Percentiles rank a stretch among this genome's conserved stretches.
phyloP scores from a whole-genome alignment of 2,888 invertebrate genomes.

The Nemotelus pantherinus region DNA sequence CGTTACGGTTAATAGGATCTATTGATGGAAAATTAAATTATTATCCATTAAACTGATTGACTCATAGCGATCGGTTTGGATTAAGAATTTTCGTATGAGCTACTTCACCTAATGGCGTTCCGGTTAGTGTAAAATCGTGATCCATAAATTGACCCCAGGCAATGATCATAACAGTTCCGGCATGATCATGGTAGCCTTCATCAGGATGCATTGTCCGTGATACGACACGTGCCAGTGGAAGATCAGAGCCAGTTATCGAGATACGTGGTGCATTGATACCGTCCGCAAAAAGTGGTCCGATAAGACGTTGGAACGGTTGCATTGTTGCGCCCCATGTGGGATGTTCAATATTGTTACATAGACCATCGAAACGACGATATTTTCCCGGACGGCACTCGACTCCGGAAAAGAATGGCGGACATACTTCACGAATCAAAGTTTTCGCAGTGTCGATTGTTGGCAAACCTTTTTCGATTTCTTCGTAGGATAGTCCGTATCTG shows the following conservation, averaged over 20 bases:
- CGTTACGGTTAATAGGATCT: conserved; percentile 88
- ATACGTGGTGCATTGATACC: conserved; percentile 86
- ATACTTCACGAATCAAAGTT: conserved; percentile 84
- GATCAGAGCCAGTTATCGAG: conserved; percentile 77
- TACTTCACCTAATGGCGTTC: conserved; percentile 80
- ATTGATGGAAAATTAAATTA: neutral
- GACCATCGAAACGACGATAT: conserved; percentile 85
- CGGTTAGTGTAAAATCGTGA: conserved; percentile 90
- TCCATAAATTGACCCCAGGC: conserved; percentile 97
- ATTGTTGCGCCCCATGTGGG: conserved; percentile 90
- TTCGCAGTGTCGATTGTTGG: conserved; percentile 89
- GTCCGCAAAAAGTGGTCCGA: conserved; percentile 83
- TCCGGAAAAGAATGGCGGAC: conserved; percentile 86
- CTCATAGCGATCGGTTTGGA: neutral
- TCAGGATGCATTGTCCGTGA: conserved; percentile 93
- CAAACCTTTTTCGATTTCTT: conserved; percentile 87
- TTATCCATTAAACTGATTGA: conserved; percentile 9
- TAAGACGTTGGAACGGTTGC: conserved; percentile 83
- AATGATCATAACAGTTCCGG: conserved; percentile 91
- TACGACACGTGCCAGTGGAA: conserved; percentile 85
- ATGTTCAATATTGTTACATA: conserved; percentile 88
- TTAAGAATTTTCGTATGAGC: neutral
- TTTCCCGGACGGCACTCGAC: conserved; percentile 90
- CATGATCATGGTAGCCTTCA: conserved; percentile 92
- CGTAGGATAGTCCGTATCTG: conserved; percentile 85